phyloP scores from a whole-genome alignment of 2,888 invertebrate genomes.

The Thysanoteuthis rhombus region DNA sequence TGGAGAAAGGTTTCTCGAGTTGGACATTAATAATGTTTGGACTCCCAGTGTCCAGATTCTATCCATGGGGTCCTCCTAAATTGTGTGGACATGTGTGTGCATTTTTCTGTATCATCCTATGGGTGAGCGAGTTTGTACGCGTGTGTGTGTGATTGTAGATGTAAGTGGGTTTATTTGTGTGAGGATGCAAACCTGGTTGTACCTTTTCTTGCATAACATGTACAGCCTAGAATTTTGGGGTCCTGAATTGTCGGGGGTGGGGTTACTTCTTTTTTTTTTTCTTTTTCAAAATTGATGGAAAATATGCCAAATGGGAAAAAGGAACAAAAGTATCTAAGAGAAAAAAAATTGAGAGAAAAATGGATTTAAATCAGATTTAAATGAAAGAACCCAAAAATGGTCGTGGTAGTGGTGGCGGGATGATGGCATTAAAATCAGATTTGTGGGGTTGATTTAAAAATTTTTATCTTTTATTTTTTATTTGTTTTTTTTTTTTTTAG shows the following conservation, averaged over 20 bases:
- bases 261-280: not conserved
- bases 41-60: not conserved
- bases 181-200: not conserved
- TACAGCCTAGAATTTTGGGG: not conserved
- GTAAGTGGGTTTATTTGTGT: not conserved
- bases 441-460: not conserved
- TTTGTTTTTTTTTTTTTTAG: not conserved
- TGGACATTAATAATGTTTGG: not conserved
- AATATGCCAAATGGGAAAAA: constrained; percentile 16
- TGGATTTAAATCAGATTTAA: not conserved
- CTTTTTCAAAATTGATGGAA: not conserved
- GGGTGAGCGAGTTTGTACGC: not conserved
- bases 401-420: no score
- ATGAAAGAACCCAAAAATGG: no score
- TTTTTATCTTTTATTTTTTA: no score
- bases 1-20: not conserved
- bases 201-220: constrained; percentile 1
- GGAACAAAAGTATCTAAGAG: not conserved
- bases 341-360: not conserved
- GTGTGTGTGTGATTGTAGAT: not conserved
- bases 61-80: not conserved
- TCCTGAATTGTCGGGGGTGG: not conserved
- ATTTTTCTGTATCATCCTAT: not conserved
- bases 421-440: not conserved
- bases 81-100: not conserved